Evolutionary conservation across 1,140 invertebrate species (phyloP).

Genomic region (Dendroctonus ponderosae): DNA sequence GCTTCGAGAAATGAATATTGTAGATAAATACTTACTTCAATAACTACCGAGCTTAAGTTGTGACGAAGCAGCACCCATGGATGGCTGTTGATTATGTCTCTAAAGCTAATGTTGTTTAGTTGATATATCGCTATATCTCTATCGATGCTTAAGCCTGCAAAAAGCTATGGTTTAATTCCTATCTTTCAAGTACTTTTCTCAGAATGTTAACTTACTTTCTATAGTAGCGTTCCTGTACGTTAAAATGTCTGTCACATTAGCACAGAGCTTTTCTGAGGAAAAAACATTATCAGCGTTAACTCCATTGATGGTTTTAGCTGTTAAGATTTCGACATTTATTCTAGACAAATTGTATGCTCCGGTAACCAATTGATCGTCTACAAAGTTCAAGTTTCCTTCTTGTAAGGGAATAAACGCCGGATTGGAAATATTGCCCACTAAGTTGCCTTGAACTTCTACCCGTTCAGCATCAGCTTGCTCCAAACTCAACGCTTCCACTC

Average conservation of each 20-base stretch:
- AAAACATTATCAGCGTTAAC: constrained; percentile 21
- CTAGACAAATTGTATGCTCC: constrained; percentile 28
- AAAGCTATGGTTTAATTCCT: constrained; percentile 8
- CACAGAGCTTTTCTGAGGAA: constrained; percentile 12
- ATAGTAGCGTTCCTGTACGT: constrained; percentile 27
- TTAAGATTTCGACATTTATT: constrained; percentile 16
- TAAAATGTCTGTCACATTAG: constrained; percentile 32
- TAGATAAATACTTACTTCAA: constrained; percentile 18
- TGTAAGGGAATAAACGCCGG: background rate
- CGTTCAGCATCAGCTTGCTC: constrained; percentile 31
- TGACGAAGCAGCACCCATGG: constrained; percentile 1
- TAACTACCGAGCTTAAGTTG: constrained; percentile 5
- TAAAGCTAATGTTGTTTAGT: constrained; percentile 35
- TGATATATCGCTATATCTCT: constrained; percentile 31
- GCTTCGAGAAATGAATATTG: background rate
- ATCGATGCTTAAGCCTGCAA: constrained; percentile 36
- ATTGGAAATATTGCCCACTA: constrained; percentile 36
- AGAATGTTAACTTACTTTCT: constrained; percentile 33
- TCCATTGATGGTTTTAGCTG: constrained; percentile 23
- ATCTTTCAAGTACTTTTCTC: background rate
- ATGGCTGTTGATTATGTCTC: constrained; percentile 24
- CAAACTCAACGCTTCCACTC: constrained; percentile 14
- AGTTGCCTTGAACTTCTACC: constrained; percentile 38
- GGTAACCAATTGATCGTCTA: constrained; percentile 40
- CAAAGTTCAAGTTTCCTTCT: constrained; percentile 32